Evolutionary conservation across 2,113 vertebrate genomes (phyloP).

Genomic region (Cinclus cinclus): DNA sequence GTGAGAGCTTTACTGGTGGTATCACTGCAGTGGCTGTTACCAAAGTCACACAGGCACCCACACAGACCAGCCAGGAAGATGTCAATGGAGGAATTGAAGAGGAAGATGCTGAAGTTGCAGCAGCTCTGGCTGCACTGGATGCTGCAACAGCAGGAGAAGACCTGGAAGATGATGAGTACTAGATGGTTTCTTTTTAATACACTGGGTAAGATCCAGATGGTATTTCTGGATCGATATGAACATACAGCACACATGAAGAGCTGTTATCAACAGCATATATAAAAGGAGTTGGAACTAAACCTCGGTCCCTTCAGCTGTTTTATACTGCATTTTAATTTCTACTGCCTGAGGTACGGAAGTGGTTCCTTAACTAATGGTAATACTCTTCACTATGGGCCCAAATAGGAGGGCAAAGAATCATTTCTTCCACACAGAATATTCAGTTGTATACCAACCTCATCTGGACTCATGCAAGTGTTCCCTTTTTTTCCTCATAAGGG

Average conservation of each 20-base stretch:
- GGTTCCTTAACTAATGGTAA: background rate
- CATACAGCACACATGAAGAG: background rate
- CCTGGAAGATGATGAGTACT: constrained; percentile 66
- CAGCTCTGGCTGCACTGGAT: constrained; percentile 90
- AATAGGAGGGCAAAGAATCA: background rate
- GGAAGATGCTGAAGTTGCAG: constrained; percentile 88
- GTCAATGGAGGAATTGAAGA: background rate
- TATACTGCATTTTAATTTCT: background rate
- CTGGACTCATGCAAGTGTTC: background rate
- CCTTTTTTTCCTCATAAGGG: background rate
- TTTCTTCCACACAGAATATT: background rate
- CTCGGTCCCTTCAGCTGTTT: background rate
- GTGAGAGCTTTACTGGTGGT: background rate
- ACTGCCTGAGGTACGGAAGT: background rate
- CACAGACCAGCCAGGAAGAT: background rate
- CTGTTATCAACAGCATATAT: background rate
- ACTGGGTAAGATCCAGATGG: background rate
- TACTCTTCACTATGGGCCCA: background rate
- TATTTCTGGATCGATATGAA: background rate
- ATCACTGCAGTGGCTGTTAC: background rate
- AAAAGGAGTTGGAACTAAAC: background rate
- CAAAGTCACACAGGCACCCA: background rate
- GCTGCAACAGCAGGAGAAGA: constrained; percentile 91
- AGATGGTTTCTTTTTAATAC: background rate
- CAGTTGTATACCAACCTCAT: background rate